phyloP scores from a whole-genome alignment of 1,140 invertebrate species.

The Rhopalosiphum maidis region DNA sequence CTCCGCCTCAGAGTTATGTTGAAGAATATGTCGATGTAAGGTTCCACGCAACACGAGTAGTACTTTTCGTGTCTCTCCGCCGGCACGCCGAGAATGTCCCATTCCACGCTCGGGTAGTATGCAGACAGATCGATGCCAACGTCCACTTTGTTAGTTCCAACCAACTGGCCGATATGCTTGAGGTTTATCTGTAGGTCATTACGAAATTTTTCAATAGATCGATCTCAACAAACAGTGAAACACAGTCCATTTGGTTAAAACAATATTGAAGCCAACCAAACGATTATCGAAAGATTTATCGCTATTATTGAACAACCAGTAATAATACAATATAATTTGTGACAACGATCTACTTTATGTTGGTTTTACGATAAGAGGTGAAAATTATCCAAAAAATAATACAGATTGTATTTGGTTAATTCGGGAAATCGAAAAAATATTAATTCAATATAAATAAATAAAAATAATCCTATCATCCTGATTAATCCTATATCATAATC shows the following conservation, averaged over 20 bases:
- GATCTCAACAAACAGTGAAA: background rate
- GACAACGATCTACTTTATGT: background rate
- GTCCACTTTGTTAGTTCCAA: conserved; percentile 80
- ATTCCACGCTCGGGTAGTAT: conserved; percentile 96
- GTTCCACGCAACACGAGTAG: conserved; percentile 87
- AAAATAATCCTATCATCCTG: too few relatives aligned
- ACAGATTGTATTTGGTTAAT: too few relatives aligned
- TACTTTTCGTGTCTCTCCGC: conserved; percentile 88
- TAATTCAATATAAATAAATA: too few relatives aligned
- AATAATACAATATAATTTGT: background rate
- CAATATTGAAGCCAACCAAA: background rate
- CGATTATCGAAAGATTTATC: background rate
- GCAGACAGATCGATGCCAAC: conserved; percentile 91
- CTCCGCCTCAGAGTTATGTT: conserved; percentile 95
- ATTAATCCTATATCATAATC: background rate
- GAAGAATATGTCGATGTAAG: conserved; percentile 95
- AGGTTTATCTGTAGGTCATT: conserved; percentile 78
- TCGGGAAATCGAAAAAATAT: too few relatives aligned
- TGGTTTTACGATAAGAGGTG: too few relatives aligned
- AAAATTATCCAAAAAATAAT: too few relatives aligned
- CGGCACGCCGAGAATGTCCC: conserved; percentile 94
- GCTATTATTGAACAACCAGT: background rate
- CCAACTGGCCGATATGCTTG: conserved; percentile 86
- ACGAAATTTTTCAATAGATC: background rate
- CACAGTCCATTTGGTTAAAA: too few relatives aligned